Percentiles rank a stretch among this genome's conserved stretches.
phyloP scores from a whole-genome alignment of 2,113 vertebrate genomes.

The Okapia johnstoni region DNA sequence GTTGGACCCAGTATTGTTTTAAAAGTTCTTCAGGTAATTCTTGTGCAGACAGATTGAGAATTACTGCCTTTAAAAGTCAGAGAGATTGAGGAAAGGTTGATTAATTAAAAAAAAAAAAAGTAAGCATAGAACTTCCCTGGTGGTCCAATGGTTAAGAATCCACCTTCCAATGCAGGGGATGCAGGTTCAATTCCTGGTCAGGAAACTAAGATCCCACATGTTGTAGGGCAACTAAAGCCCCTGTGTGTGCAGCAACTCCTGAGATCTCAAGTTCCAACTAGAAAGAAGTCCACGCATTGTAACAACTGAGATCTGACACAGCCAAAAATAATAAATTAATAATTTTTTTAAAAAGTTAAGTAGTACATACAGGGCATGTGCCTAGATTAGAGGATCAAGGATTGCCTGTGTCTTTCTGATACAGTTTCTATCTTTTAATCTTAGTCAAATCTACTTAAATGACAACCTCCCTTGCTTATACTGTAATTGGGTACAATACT shows the following conservation, averaged over 20 bases:
- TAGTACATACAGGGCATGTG: not conserved
- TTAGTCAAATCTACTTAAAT: not conserved
- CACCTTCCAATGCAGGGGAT: not conserved
- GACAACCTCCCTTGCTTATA: not conserved
- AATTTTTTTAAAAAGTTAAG: not conserved
- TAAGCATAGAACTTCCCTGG: not conserved
- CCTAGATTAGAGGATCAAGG: not conserved
- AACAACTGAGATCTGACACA: not conserved
- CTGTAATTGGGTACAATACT: not conserved
- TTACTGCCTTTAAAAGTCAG: not conserved
- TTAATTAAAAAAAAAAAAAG: not conserved
- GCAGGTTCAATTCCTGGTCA: not conserved
- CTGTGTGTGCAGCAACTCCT: not conserved
- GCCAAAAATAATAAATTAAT: not conserved
- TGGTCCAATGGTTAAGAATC: not conserved
- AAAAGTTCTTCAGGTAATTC: not conserved
- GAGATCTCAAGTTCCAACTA: not conserved
- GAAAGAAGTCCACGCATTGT: not conserved
- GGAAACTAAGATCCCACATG: not conserved
- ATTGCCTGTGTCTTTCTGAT: not conserved
- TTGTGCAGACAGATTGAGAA: not conserved
- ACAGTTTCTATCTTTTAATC: not conserved
- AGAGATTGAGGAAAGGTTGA: not conserved
- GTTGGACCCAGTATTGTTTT: not conserved
- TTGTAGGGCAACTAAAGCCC: not conserved